Evolutionary conservation across 2,797 vertebrate species (phyloP), one percentile per base, ranked within the genome.

Genomic region (Pantherophis alleghaniensis): DNA sequence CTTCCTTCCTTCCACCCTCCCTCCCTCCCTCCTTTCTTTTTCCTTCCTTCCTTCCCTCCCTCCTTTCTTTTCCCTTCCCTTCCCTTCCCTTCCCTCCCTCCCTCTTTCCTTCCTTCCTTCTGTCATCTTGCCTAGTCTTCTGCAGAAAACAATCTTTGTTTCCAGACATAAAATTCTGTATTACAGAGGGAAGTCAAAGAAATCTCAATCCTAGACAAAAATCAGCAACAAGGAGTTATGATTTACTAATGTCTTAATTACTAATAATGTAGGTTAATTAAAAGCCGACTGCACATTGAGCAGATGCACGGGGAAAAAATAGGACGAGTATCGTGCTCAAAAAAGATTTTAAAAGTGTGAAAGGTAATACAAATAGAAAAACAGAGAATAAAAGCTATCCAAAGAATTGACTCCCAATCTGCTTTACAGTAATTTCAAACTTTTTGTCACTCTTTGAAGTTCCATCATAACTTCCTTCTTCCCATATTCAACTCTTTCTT

Each of bases 41-140:
- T 2, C 37, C 37, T 37, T 37, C 37, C 37, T 42, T 22, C 7
- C 32, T 42, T 12, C 1, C 11, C 1, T 6, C 13, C 1, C 37
- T 37, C 37, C 37, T 37, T 37, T 37, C 37, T 37, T 37, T 37
- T 37, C 37, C 37, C 32, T 42, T 12, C 1, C 11, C 1, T 6
- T 37, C 11, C 16, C 32, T 42, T 12, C 0, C 1, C 24, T 61
- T 9, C 24, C 60, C 14, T 2, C 28, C 5, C n/a, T 1, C 13
- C 5, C 14, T 6, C 63, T n/a, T 32, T 1, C n/a, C n/a, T 32
- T 16, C 3, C 69, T 22, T 10, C 74, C 37, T 5, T 9, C 92
- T 93, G 90, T 95, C 93, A 94, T 93, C 92, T 88, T 59, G 66
- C 0, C 92, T 95, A 95, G 95, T 95, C 66, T 94, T 95, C 95